Percentiles rank a stretch among this genome's conserved stretches.
These are phyloP conservation scores for Phaethon lepturus DNA, from an alignment of 2,113 vertebrate genomes.

Conservation along the genomic window DNA sequence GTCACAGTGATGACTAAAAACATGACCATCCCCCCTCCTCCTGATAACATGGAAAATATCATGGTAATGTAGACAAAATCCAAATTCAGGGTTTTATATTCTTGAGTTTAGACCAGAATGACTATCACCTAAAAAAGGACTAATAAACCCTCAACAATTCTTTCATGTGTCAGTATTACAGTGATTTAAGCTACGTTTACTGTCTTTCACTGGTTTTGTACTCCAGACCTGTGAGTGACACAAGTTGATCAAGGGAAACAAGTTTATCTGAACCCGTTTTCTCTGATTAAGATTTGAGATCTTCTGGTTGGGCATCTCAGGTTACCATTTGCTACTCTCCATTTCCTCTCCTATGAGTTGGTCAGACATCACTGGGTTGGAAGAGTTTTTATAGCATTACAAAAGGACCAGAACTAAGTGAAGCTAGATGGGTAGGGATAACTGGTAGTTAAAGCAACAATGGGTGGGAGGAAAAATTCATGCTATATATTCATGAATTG, in stretches of 20 bases:
- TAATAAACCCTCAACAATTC: neutral
- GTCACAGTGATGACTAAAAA: neutral
- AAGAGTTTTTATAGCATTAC: neutral
- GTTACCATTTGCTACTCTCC: neutral
- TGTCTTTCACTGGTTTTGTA: neutral
- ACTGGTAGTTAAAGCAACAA: neutral
- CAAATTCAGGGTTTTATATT: neutral
- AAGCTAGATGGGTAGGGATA: neutral
- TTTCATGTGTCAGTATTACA: neutral
- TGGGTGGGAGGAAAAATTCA: neutral
- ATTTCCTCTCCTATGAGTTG: neutral
- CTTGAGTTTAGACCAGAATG: neutral
- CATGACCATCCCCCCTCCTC: fast-evolving
- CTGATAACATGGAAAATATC: neutral
- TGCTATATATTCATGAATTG: neutral
- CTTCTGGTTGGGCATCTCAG: neutral
- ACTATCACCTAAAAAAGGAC: neutral
- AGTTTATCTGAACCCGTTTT: neutral
- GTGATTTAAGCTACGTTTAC: neutral
- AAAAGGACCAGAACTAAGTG: neutral
- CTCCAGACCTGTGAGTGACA: neutral
- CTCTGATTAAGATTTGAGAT: neutral
- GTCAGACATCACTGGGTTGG: neutral
- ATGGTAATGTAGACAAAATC: neutral
- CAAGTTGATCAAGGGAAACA: neutral